These are phyloP conservation scores for Philhelius pedissequus DNA, from an alignment of 2,888 invertebrate species.

Conservation along the genomic window DNA sequence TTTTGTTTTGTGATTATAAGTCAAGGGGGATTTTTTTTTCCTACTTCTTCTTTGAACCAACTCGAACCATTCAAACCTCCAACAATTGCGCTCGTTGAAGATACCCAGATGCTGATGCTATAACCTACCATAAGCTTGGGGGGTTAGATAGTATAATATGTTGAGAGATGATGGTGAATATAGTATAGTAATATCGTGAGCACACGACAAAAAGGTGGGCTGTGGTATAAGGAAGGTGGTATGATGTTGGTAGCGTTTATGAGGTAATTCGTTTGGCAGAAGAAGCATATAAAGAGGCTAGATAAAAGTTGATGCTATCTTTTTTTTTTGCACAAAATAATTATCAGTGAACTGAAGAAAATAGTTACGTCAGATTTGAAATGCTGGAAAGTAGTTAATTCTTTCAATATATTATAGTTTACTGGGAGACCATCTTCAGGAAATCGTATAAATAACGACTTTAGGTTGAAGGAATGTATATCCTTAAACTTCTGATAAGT, in stretches of 20 bases:
- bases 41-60: neutral
- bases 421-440: neutral
- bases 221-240: neutral
- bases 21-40: conserved; percentile 56
- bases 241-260: conserved; percentile 11
- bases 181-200: neutral
- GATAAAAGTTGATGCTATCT: neutral
- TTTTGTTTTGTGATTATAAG: conserved; percentile 61
- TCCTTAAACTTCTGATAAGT: too few species aligned
- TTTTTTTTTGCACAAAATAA: conserved; percentile 12
- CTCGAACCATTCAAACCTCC: conserved; percentile 22
- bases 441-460: neutral
- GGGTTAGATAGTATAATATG: conserved; percentile 29
- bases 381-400: neutral
- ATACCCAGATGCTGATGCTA: conserved; percentile 20
- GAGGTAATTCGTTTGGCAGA: conserved; percentile 56
- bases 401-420: neutral
- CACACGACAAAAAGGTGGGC: conserved; percentile 12
- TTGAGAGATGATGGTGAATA: conserved; percentile 16
- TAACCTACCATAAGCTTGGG: conserved; percentile 5
- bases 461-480: neutral
- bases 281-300: conserved; percentile 4
- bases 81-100: conserved; percentile 15
- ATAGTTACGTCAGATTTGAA: conserved; percentile 45
- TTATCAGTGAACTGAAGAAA: conserved; percentile 54